Conservation (phyloP, 2,113 vertebrate genomes). For the Callocephalon fimbriatum region DNA sequence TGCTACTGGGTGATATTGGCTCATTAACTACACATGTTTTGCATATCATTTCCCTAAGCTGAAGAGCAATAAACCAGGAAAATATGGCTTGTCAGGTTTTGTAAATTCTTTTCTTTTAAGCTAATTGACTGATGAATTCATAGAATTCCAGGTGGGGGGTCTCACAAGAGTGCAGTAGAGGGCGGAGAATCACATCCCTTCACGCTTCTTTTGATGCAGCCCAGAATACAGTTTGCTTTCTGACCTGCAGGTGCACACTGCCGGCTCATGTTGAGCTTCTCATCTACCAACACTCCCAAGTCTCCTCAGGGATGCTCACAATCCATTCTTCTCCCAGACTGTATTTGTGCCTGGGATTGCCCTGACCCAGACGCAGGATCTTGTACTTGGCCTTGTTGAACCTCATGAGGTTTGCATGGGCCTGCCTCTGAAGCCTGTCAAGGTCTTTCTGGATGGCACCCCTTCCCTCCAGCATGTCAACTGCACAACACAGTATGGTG, state of each 20-base stretch:
- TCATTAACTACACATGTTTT: neutral
- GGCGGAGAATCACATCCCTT: neutral
- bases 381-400: neutral
- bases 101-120: neutral
- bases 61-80: neutral
- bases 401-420: neutral
- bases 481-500: neutral
- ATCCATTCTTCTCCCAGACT: neutral
- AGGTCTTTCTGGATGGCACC: neutral
- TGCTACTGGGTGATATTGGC: neutral
- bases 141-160: neutral
- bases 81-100: neutral
- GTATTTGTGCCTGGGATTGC: neutral
- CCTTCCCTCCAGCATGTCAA: neutral
- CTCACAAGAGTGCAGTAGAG: neutral
- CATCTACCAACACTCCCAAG: neutral
- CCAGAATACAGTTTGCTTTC: neutral
- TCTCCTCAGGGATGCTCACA: neutral
- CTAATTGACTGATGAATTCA: neutral
- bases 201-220: neutral
- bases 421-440: neutral
- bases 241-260: neutral
- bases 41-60: neutral
- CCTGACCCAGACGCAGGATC: neutral
- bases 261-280: neutral